These are phyloP conservation scores for Sebastes ruberrimus DNA, from an alignment of 2,797 vertebrate genomes.

Conservation along the genomic window DNA sequence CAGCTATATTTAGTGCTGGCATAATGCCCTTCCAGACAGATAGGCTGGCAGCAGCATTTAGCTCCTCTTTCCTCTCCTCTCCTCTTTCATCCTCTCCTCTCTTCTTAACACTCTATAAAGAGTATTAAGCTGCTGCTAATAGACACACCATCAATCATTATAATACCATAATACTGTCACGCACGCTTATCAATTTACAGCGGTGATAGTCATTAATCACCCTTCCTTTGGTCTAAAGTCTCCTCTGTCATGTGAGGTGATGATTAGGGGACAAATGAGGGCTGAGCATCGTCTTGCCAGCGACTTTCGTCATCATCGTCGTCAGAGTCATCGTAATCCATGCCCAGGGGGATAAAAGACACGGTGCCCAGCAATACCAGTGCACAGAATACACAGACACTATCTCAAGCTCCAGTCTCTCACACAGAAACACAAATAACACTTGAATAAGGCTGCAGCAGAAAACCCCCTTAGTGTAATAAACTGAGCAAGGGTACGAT, in stretches of 20 bases:
- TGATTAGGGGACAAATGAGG: background rate
- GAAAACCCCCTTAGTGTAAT: background rate
- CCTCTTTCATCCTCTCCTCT: background rate
- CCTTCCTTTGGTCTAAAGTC: background rate
- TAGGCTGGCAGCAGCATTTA: conserved; percentile 72
- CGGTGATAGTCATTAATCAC: background rate
- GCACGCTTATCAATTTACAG: background rate
- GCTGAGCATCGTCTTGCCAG: background rate
- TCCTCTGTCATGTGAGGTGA: background rate
- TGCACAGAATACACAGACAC: background rate
- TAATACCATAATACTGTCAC: background rate
- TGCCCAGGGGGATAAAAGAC: background rate
- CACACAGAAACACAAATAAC: background rate
- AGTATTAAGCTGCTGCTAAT: background rate
- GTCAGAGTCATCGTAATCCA: background rate
- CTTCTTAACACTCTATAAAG: background rate
- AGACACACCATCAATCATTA: background rate
- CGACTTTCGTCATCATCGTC: conserved; percentile 11
- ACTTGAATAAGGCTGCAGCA: background rate
- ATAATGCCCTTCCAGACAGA: conserved; percentile 76
- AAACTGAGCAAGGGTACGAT: background rate
- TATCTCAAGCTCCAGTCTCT: background rate
- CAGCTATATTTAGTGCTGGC: conserved; percentile 85
- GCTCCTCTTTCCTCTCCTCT: conserved; percentile 44
- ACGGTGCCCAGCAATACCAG: background rate